Conservation (phyloP, 2,113 vertebrate genomes). For the Serilophus lunatus region DNA sequence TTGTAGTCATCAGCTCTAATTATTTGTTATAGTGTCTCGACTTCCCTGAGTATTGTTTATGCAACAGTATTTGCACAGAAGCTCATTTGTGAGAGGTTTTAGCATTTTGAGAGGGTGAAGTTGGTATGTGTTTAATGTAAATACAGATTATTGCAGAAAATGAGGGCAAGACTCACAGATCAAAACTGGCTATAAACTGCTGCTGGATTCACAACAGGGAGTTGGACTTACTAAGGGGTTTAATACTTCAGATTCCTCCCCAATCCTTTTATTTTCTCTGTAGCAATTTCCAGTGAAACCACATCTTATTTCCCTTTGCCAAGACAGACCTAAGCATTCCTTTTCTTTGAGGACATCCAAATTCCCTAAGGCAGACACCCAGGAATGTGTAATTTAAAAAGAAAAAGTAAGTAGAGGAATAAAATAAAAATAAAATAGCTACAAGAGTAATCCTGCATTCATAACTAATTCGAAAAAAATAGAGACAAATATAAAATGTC, state of each 20-base stretch:
- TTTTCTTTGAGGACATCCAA: neutral
- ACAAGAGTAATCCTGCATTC: neutral
- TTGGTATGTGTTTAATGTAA: neutral
- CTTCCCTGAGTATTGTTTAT: neutral
- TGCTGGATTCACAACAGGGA: constrained; percentile 9
- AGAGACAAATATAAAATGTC: neutral
- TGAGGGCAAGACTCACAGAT: neutral
- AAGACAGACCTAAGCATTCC: neutral
- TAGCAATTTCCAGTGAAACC: constrained; percentile 13
- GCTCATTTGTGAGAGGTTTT: neutral
- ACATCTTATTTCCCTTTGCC: neutral
- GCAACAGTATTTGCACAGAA: neutral
- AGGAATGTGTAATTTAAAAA: neutral
- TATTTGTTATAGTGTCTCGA: neutral
- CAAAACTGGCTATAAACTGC: neutral
- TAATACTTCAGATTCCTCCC: constrained; percentile 4
- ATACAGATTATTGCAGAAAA: constrained; percentile 16
- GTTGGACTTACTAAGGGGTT: neutral
- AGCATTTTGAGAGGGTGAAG: neutral
- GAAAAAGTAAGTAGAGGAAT: neutral
- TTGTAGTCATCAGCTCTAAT: neutral
- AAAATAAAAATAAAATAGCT: neutral
- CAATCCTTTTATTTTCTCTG: neutral
- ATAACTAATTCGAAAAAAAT: neutral
- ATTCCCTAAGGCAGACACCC: neutral